Evolutionary conservation across 2,113 vertebrate genomes (phyloP).

Genomic region (Dicaeum eximium): DNA sequence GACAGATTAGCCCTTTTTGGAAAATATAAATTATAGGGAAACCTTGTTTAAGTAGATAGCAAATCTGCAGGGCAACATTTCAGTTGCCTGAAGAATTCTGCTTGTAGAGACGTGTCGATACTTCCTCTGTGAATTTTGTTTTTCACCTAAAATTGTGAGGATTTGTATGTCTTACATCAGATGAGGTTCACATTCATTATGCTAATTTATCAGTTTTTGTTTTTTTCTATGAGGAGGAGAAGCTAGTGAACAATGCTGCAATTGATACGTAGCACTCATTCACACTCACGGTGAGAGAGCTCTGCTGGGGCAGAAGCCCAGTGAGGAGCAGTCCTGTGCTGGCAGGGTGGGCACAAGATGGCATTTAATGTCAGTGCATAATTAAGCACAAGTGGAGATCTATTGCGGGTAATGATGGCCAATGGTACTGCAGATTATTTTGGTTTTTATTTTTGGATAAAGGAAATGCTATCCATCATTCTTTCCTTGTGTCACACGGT

Average conservation of each 20-base stretch:
- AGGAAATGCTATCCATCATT: not conserved
- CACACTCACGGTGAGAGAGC: accelerated
- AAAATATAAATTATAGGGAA: not conserved
- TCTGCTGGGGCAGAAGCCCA: not conserved
- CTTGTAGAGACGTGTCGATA: accelerated
- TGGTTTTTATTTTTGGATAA: not conserved
- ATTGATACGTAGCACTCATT: not conserved
- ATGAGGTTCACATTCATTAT: not conserved
- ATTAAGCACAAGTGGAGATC: not conserved
- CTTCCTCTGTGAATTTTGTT: not conserved
- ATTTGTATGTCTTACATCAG: not conserved
- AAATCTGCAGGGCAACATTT: not conserved
- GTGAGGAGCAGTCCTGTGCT: not conserved
- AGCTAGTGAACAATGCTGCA: not conserved
- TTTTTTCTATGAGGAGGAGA: not conserved
- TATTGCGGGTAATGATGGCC: not conserved
- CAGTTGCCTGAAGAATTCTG: not conserved
- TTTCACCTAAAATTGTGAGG: not conserved
- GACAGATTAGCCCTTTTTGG: not conserved
- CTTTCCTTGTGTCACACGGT: not conserved
- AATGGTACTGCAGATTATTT: not conserved
- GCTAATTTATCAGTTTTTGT: not conserved
- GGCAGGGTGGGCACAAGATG: not conserved
- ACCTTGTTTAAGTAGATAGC: not conserved
- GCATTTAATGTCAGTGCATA: not conserved